Conservation (phyloP, 2,888 invertebrate genomes). For the Allolobophora icterica region DNA sequence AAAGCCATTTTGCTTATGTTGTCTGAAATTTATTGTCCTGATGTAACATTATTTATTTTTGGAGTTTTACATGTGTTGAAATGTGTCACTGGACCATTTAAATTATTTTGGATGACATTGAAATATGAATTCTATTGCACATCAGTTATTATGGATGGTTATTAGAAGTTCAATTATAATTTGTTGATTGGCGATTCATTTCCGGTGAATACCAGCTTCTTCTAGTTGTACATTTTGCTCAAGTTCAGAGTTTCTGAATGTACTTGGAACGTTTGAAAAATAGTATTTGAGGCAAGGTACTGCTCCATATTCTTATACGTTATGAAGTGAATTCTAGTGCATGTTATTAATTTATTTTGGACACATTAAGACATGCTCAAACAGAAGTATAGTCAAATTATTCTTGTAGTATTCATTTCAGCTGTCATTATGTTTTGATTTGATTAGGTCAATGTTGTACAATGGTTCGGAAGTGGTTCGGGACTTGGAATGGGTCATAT, state of each 20-base stretch:
- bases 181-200: too few species aligned
- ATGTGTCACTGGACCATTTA: not conserved
- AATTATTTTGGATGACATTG: not conserved
- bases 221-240: too few species aligned
- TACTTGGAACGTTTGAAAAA: not conserved
- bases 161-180: not conserved
- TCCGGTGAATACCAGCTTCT: too few species aligned
- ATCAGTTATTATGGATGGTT: not conserved
- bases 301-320: not conserved
- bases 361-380: too few species aligned
- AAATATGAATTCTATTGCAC: not conserved
- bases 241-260: too few species aligned
- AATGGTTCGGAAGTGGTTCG: conserved; percentile 93
- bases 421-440: not conserved
- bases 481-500: conserved; percentile 97
- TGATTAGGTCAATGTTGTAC: conserved; percentile 80
- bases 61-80: not conserved
- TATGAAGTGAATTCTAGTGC: not conserved
- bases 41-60: not conserved
- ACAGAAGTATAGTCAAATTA: not conserved
- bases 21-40: not conserved
- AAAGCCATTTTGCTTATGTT: not conserved
- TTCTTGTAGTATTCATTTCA: conserved; percentile 13
- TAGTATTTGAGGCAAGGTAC: not conserved
- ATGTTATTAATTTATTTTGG: not conserved